Base-by-base conservation (phyloP, 35 echinoderm and acorn worm genomes). In the Acanthaster planci region DNA sequence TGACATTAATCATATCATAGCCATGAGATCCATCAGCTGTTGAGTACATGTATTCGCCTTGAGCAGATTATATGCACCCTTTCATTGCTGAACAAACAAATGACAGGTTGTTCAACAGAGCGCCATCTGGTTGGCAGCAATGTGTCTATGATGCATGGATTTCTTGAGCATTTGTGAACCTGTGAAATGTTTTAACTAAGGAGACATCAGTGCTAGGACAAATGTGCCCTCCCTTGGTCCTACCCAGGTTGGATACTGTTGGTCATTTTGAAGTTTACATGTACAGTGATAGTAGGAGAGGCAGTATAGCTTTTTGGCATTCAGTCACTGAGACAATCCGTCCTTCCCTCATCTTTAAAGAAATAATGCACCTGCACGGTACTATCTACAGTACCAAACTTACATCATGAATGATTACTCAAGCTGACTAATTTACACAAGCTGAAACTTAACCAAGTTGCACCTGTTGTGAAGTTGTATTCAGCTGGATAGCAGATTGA, bases 401-500 rank as follows among this genome's bases (percentile, higher is more conserved):
- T 2, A 56, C 14, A n/a, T 56, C 14, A 56, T 17, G 22, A 56
- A 1, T 1, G 72, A n/a, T 27, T n/a, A 32, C 26, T 27, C 16
- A n/a, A 32, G 14, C 17, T 27, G 0, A 77, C 17, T 32, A 77
- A 77, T 27, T 32, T 32, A 77, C 14, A 10, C 14, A 38, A 32
- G 14, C 37, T 77, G 17, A 2, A 77, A 32, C 26, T 30, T 77
- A 16, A 77, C 72, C 5, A n/a, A 42, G 1, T 79, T 5, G 77
- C 77, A 36, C 10, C 5, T 19, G 22, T 79, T 34, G 23, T 39
- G 42, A 82, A 82, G 36, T 82, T 18, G 21, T 44, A 22, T 54
- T 5, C 47, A 17, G 40, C 52, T 54, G 39, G 80, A 50, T 82
- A 82, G 34, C 80, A 82, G 22, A 82, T 54, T 32, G 80, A 38